Evolutionary conservation across 2,888 invertebrate species (phyloP).

Genomic region (Ectropis crepuscularia): DNA sequence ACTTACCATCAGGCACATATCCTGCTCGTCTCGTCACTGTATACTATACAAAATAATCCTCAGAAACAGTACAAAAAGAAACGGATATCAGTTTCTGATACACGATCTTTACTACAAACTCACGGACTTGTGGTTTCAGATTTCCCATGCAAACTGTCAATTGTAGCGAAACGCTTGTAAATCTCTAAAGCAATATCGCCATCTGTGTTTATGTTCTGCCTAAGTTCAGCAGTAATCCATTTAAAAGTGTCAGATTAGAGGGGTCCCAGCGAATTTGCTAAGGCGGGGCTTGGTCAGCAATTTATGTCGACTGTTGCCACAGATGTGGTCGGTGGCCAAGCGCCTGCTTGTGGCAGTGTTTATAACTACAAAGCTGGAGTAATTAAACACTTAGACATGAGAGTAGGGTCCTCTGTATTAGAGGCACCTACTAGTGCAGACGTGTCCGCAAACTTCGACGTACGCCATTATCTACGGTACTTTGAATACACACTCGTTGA

Average conservation of each 20-base stretch:
- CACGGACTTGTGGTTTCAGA: slow-evolving; percentile 11
- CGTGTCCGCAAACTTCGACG: slow-evolving; percentile 33
- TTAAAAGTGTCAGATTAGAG: slow-evolving; percentile 76
- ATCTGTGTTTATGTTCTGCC: slow-evolving; percentile 57
- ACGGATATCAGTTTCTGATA: neutral
- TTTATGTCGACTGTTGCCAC: slow-evolving; percentile 67
- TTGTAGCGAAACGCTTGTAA: slow-evolving; percentile 20
- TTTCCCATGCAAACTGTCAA: slow-evolving; percentile 32
- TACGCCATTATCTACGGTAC: slow-evolving; percentile 29
- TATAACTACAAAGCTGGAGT: slow-evolving; percentile 74
- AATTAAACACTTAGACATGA: slow-evolving; percentile 72
- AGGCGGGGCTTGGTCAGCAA: slow-evolving; percentile 68
- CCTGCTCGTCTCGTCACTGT: no score
- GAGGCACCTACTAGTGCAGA: slow-evolving; percentile 26
- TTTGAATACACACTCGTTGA: neutral
- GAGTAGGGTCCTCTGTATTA: slow-evolving; percentile 48
- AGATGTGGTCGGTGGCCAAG: slow-evolving; percentile 62
- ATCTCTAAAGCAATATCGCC: slow-evolving; percentile 53
- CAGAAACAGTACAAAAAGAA: neutral
- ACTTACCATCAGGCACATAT: no score
- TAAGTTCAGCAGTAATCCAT: slow-evolving; percentile 66
- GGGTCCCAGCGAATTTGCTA: slow-evolving; percentile 67
- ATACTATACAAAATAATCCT: neutral
- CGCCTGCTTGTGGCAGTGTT: slow-evolving; percentile 65
- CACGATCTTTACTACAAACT: neutral